These are phyloP conservation scores for Rhabdophis nuchalis DNA, from an alignment of 2,797 vertebrate genomes.

Conservation along the genomic window DNA sequence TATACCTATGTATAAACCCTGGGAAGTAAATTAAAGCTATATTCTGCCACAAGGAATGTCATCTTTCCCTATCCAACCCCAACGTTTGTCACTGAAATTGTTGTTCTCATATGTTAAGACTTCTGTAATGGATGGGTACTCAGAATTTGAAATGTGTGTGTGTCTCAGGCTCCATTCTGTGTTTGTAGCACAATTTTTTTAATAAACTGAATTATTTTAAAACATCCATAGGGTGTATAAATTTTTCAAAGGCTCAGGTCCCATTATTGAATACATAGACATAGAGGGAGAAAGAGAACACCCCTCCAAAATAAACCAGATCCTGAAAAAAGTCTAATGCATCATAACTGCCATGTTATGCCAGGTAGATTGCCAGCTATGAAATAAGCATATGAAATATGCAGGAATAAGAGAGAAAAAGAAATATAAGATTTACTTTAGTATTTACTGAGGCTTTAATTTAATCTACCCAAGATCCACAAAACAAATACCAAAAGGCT, in stretches of 20 bases:
- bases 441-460: neutral
- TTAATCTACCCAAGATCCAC: neutral
- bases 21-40: neutral
- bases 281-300: neutral
- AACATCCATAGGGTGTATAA: neutral
- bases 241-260: neutral
- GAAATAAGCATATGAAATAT: neutral
- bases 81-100: neutral
- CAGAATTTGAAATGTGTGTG: neutral
- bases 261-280: neutral
- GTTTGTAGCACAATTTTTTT: neutral
- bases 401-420: neutral
- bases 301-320: neutral
- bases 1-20: neutral
- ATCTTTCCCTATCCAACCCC: neutral
- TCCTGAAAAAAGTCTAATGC: neutral
- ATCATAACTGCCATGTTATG: neutral
- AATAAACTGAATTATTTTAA: neutral
- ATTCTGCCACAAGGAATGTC: neutral
- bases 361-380: neutral
- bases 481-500: conserved; percentile 3
- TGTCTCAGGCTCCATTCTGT: neutral
- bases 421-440: neutral
- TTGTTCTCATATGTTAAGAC: neutral
- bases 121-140: neutral